These are phyloP conservation scores for Lophura swinhoii DNA, from an alignment of 2,797 vertebrate species.

Conservation along the genomic window DNA sequence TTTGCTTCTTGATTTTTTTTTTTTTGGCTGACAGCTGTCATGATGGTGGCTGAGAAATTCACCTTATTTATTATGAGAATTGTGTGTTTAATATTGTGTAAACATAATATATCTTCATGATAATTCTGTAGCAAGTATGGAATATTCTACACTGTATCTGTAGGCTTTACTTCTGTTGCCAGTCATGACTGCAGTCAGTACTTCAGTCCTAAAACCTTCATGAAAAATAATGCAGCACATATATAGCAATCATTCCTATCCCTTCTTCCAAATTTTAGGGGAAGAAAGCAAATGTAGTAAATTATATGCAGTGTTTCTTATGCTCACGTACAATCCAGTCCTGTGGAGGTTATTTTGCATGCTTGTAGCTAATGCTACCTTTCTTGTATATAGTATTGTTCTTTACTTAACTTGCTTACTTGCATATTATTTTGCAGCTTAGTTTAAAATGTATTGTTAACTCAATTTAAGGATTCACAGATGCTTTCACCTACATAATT, in stretches of 20 bases:
- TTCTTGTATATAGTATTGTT: background rate
- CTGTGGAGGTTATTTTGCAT: background rate
- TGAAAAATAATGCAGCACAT: background rate
- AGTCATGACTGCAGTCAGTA: background rate
- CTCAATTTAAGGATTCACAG: background rate
- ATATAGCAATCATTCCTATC: background rate
- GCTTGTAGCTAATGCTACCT: background rate
- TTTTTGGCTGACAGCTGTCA: background rate
- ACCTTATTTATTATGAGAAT: background rate
- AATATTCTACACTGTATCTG: background rate
- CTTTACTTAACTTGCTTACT: background rate
- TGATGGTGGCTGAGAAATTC: background rate
- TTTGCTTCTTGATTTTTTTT: background rate
- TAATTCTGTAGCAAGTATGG: background rate
- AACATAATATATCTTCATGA: background rate
- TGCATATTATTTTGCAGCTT: background rate
- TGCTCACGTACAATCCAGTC: background rate
- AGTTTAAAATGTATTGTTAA: background rate
- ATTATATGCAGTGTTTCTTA: background rate
- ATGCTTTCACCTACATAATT: background rate
- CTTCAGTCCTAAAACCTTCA: background rate
- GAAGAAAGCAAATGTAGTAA: background rate
- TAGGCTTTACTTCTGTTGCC: background rate
- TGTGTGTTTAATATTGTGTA: background rate
- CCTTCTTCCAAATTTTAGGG: background rate